phyloP scores from a whole-genome alignment of 1,140 invertebrate species.

The Drosophila orosa region DNA sequence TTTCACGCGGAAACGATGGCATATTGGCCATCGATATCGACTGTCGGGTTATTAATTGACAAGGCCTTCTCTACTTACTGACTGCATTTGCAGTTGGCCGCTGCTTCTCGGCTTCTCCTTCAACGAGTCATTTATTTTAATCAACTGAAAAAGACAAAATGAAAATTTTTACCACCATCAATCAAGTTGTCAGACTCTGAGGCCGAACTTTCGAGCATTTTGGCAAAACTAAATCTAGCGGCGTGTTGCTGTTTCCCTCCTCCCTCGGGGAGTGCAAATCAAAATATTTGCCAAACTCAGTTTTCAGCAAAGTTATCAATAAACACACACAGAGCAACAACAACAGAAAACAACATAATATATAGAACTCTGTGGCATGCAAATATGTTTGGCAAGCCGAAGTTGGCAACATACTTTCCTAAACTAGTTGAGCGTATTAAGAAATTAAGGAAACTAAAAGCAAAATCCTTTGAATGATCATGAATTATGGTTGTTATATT shows the following conservation, averaged over 20 bases:
- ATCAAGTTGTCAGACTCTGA: slow-evolving; percentile 36
- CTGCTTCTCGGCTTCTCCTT: not conserved
- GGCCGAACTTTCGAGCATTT: slow-evolving; percentile 33
- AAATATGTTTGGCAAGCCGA: slow-evolving; percentile 2
- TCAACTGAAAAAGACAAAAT: slow-evolving; percentile 43
- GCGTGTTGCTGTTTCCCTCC: slow-evolving; percentile 1
- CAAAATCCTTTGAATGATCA: not conserved
- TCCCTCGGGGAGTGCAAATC: slow-evolving; percentile 23
- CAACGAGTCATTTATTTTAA: slow-evolving; percentile 52
- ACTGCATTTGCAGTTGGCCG: slow-evolving; percentile 9
- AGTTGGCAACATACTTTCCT: slow-evolving; percentile 11
- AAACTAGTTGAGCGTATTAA: not conserved
- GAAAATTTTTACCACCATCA: slow-evolving; percentile 42
- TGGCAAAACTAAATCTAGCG: slow-evolving; percentile 26
- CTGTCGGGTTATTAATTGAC: slow-evolving; percentile 51
- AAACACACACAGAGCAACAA: slow-evolving; percentile 22
- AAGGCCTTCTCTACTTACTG: not conserved
- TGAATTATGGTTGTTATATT: not conserved
- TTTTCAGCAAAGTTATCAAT: slow-evolving; percentile 53
- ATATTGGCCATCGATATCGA: slow-evolving; percentile 47
- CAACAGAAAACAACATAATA: slow-evolving; percentile 8
- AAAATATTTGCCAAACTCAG: slow-evolving; percentile 45
- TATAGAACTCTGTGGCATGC: not conserved
- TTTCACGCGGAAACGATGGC: slow-evolving; percentile 49
- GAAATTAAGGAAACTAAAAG: not conserved